phyloP scores from a whole-genome alignment of 2,797 vertebrate species.

The Zenarchopterus dispar region DNA sequence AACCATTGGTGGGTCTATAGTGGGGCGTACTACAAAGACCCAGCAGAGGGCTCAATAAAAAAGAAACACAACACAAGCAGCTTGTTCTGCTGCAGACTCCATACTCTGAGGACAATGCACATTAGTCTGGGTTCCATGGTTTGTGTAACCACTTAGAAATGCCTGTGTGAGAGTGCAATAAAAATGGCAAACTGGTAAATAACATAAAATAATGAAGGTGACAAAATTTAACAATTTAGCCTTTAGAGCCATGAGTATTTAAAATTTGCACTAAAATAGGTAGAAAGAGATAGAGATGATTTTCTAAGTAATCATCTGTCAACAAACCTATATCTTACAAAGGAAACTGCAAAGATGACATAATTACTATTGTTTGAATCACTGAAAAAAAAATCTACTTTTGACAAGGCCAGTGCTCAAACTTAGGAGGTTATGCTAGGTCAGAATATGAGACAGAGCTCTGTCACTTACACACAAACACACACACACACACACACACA shows the following conservation, averaged over 20 bases:
- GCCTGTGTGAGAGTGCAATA: background rate
- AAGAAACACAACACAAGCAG: conserved; percentile 64
- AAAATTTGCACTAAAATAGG: too few species aligned
- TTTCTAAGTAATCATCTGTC: too few species aligned
- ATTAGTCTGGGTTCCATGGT: conserved; percentile 51
- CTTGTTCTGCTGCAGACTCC: conserved; percentile 66
- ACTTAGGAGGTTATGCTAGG: conserved; percentile 26
- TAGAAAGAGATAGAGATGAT: too few species aligned
- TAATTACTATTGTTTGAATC: background rate
- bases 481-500: too few species aligned
- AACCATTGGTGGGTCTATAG: conserved; percentile 59
- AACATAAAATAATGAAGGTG: too few species aligned
- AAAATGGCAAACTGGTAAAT: too few species aligned
- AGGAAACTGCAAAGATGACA: too few species aligned
- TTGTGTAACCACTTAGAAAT: background rate
- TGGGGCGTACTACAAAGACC: conserved; percentile 53
- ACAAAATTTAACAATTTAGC: too few species aligned
- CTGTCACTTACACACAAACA: background rate
- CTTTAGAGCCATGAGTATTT: too few species aligned
- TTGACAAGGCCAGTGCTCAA: conserved; percentile 31
- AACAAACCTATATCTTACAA: too few species aligned
- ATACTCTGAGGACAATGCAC: conserved; percentile 59
- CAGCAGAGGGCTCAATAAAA: conserved; percentile 58
- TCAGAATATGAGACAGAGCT: conserved; percentile 29
- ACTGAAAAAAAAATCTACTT: conserved; percentile 22